phyloP scores from a whole-genome alignment of 1,140 invertebrate species.

The Drosophila burlai region DNA sequence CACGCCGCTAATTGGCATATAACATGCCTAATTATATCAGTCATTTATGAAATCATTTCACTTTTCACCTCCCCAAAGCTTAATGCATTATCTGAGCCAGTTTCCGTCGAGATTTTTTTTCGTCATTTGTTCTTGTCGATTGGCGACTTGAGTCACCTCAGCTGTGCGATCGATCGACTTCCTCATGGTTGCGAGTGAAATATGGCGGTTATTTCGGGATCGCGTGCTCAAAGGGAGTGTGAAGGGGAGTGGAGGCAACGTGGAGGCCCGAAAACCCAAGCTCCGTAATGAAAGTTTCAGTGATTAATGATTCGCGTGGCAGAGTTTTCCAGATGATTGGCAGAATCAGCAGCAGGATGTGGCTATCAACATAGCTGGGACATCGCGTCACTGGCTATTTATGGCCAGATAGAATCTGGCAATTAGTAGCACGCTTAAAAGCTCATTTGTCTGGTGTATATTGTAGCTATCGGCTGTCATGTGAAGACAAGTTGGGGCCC shows the following conservation, averaged over 20 bases:
- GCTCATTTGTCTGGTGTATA: constrained; percentile 59
- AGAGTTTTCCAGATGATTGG: constrained; percentile 25
- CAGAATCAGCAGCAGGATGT: constrained; percentile 36
- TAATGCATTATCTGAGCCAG: constrained; percentile 26
- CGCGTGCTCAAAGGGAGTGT: background rate
- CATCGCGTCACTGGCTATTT: constrained; percentile 62
- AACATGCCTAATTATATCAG: constrained; percentile 76
- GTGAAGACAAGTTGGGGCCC: constrained; percentile 66
- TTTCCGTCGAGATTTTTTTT: constrained; percentile 35
- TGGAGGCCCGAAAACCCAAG: constrained; percentile 7
- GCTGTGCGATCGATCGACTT: constrained; percentile 38
- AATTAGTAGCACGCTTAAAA: constrained; percentile 65
- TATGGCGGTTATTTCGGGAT: constrained; percentile 41
- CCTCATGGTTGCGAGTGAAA: constrained; percentile 46
- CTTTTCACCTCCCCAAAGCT: constrained; percentile 46
- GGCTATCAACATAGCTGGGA: constrained; percentile 45
- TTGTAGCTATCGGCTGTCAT: constrained; percentile 47
- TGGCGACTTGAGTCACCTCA: constrained; percentile 41
- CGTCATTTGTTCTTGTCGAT: constrained; percentile 43
- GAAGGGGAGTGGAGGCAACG: constrained; percentile 19
- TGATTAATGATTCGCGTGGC: constrained; percentile 48
- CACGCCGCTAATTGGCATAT: constrained; percentile 76
- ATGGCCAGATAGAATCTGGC: constrained; percentile 51
- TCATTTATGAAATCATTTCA: constrained; percentile 57
- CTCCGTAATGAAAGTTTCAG: constrained; percentile 33